Base-by-base conservation (phyloP, 1,140 invertebrate genomes). In the Parasteatoda tepidariorum region DNA sequence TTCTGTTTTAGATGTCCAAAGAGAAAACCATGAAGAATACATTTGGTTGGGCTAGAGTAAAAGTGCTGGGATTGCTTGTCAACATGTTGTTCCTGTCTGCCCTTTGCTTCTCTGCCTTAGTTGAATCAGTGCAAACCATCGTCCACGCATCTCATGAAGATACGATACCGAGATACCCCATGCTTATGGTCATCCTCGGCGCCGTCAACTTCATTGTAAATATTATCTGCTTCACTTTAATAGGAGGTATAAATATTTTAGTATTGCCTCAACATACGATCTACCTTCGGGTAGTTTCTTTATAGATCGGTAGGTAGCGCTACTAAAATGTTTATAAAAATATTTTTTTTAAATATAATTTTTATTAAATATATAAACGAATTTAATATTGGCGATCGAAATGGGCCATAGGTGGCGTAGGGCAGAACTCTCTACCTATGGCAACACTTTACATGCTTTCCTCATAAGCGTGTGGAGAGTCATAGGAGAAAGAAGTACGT, bases 41-140 rank as follows among this genome's bases (percentile, higher is more conserved):
- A 0, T 97, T 97, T 85, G 96, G 96, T 1, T 97, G 95, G 95
- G 94, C 95, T 0, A 91, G 96, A 70, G 94, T 96, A 31, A 95
- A 97, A 86, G 93, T 97, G 0, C 89, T 96, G 5, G 94, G 93
- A 59, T 93, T 94, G 90, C 89, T 96, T 13, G 92, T 93, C n/a
- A 94, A 94, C 54, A 95, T 93, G 87, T 93, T 96, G 18, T 94
- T 97, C 83, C 90, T 97, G 74, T 92, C 93, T 1, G 96, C 96
- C 0, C 92, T 97, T 34, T 94, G 94, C 61, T 95, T 97, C 86
- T 95, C 95, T 0, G 88, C 96, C 13, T 87, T 95, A 1, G 92
- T 96, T 0, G 95, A 96, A 88, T 92, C 94, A 0, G 85, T 96
- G 11, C 95, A 96, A 87, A 92, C 95, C 89, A 90, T 87, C 64